phyloP scores from a whole-genome alignment of 2,113 vertebrate species.

The Heliornis fulica region DNA sequence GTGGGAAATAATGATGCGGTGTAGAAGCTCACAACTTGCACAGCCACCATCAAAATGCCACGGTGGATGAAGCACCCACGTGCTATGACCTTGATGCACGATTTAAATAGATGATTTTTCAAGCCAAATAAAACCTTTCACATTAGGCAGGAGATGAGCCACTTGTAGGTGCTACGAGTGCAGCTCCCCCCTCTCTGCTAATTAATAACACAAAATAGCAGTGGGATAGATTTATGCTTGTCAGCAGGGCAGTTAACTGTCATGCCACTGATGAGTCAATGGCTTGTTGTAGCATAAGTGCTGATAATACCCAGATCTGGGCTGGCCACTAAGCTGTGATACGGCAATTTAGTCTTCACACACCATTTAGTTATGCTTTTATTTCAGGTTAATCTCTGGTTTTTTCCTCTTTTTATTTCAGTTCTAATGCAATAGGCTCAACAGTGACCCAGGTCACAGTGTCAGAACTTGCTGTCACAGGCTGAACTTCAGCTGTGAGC shows the following conservation, averaged over 20 bases:
- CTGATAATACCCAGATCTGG: conserved; percentile 39
- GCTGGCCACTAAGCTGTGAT: conserved; percentile 49
- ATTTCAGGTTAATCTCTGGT: conserved; percentile 38
- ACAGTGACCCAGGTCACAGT: not conserved
- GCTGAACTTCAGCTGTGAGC: not conserved
- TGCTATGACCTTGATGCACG: conserved; percentile 53
- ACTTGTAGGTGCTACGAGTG: not conserved
- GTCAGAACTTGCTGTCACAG: not conserved
- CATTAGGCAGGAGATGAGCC: conserved; percentile 59
- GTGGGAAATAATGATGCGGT: not conserved
- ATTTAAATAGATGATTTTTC: conserved; percentile 40
- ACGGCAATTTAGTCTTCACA: conserved; percentile 55
- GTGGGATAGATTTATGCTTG: conserved; percentile 62
- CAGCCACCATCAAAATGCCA: conserved; percentile 38
- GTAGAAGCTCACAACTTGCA: not conserved
- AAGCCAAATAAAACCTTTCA: conserved; percentile 59
- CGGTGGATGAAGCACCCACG: conserved; percentile 21
- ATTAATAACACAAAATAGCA: conserved; percentile 59
- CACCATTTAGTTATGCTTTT: conserved; percentile 57
- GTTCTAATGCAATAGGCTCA: not conserved
- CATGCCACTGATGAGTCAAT: conserved; percentile 63
- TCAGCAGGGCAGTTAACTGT: conserved; percentile 62
- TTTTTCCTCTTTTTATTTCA: not conserved
- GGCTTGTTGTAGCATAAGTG: conserved; percentile 64
- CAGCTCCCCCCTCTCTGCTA: conserved; percentile 28